These are phyloP conservation scores for Lamellibrachia satsuma DNA, from an alignment of 2,888 invertebrate species.

Conservation along the genomic window DNA sequence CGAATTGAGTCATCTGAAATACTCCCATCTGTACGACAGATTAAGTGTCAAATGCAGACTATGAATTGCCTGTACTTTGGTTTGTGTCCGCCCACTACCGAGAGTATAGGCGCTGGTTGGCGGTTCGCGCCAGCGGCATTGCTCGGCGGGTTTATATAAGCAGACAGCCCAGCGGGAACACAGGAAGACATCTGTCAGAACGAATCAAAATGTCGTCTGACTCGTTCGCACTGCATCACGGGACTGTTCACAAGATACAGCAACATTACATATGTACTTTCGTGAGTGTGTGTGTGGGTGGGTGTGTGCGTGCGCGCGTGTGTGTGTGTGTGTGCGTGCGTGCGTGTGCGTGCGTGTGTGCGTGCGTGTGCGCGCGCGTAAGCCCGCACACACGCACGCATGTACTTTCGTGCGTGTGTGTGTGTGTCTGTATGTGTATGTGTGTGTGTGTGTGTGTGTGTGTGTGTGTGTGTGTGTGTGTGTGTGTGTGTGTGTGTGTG, in stretches of 20 bases:
- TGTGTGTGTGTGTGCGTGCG: neutral
- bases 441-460: no score
- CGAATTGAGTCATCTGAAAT: neutral
- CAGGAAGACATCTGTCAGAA: slow-evolving; percentile 13
- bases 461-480: no score
- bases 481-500: no score
- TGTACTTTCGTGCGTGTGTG: no score
- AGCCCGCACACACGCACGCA: no score
- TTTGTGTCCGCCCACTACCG: neutral
- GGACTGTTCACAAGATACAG: neutral
- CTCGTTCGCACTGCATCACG: neutral
- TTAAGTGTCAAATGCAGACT: neutral
- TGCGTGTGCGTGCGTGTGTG: neutral
- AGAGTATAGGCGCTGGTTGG: neutral
- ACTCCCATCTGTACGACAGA: neutral
- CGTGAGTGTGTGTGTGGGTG: neutral
- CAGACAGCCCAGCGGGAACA: neutral
- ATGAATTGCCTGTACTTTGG: neutral
- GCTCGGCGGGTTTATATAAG: neutral
- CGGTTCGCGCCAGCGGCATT: neutral
- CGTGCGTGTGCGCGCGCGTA: neutral
- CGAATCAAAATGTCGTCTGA: neutral
- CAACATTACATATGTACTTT: neutral
- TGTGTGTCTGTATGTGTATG: no score
- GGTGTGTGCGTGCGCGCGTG: neutral